A percentile compares a stretch with the other conserved stretches of the same genome.
Evolutionary conservation across 2,113 vertebrate genomes (phyloP).

Genomic region (Hymenochirus boettgeri): DNA sequence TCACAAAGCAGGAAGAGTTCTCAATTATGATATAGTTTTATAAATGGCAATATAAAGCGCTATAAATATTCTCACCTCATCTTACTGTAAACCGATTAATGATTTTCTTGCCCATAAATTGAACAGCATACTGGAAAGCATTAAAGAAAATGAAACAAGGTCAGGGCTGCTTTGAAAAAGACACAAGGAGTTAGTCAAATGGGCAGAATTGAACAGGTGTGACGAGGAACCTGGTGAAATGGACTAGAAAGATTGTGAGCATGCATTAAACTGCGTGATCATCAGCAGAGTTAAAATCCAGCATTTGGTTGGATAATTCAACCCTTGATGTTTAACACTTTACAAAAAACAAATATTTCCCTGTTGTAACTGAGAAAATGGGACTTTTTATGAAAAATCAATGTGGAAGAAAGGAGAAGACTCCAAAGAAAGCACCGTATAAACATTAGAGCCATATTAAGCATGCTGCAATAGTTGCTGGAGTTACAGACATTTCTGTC

Average conservation of each 20-base stretch:
- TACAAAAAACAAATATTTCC: rapidly evolving
- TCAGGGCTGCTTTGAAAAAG: conserved; percentile 49
- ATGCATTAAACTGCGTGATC: too few species aligned
- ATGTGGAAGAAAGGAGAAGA: too few species aligned
- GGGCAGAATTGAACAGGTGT: conserved; percentile 41
- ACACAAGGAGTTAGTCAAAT: conserved; percentile 51
- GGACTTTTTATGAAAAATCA: too few species aligned
- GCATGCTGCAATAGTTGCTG: too few species aligned
- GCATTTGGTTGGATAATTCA: conserved; percentile 41
- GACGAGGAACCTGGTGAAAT: conserved; percentile 45
- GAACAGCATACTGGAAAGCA: conserved; percentile 42
- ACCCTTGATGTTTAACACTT: not conserved
- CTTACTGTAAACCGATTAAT: conserved; percentile 7
- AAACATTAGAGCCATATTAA: too few species aligned
- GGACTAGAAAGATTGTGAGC: too few species aligned
- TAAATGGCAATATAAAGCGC: conserved; percentile 3
- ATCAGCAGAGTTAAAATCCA: conserved; percentile 42
- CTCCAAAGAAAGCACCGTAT: too few species aligned
- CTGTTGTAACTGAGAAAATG: too few species aligned
- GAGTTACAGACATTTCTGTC: too few species aligned
- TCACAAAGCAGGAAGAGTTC: conserved; percentile 17
- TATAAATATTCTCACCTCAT: conserved; percentile 10
- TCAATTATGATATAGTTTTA: conserved; percentile 7
- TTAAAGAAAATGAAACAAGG: conserved; percentile 50
- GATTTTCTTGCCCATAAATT: conserved; percentile 47